Percentiles rank a stretch among this genome's conserved stretches.
phyloP scores from a whole-genome alignment of 1,140 invertebrate species.

The Brachionus koreanus region DNA sequence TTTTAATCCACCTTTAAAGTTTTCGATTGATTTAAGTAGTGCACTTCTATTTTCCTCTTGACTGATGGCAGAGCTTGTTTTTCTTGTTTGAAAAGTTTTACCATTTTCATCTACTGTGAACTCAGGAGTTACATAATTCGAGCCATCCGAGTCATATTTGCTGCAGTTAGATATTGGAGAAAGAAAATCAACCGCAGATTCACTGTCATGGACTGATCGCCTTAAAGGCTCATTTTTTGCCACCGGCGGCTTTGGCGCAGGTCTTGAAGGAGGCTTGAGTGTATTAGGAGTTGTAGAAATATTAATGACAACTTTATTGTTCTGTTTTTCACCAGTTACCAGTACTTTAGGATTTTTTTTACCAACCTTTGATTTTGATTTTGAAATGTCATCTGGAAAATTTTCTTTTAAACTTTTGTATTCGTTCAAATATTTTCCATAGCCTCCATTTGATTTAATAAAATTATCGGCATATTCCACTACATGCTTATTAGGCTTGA shows the following conservation, averaged over 20 bases:
- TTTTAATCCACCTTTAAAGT: constrained; percentile 23
- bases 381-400: not conserved
- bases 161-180: not conserved
- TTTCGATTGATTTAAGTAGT: constrained; percentile 26
- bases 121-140: constrained; percentile 5
- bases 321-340: not conserved
- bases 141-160: not conserved
- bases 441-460: constrained; percentile 41
- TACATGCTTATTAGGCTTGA: constrained; percentile 16
- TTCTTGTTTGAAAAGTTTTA: not conserved
- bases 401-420: not conserved
- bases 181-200: not conserved
- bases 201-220: not conserved
- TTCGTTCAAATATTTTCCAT: constrained; percentile 12
- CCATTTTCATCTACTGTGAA: not conserved
- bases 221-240: not conserved
- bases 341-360: not conserved
- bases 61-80: not conserved
- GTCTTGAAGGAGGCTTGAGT: constrained; percentile 32
- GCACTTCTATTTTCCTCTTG: not conserved
- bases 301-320: not conserved
- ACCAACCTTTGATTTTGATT: not conserved
- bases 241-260: constrained; percentile 14
- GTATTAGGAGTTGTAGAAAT: not conserved
- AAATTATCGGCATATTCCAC: constrained; percentile 25